Conservation (phyloP, 2,797 vertebrate species). For the Buceros bicornis region DNA sequence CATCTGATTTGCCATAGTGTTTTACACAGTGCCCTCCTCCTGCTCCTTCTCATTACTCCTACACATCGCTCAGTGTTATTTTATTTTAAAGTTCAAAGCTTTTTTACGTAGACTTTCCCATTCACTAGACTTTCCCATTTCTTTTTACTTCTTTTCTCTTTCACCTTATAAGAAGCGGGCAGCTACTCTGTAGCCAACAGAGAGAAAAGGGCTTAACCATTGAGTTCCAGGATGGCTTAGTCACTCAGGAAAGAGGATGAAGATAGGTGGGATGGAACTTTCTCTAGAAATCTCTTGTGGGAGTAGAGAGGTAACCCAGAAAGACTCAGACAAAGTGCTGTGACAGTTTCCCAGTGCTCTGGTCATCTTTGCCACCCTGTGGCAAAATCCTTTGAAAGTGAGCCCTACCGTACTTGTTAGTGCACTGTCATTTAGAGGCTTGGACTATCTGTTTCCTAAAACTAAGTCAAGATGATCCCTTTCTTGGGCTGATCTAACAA, state of each 20-base stretch:
- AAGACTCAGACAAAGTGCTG: neutral
- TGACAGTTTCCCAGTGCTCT: neutral
- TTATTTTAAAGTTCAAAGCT: neutral
- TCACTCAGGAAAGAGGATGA: neutral
- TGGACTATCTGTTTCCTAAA: neutral
- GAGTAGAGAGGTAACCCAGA: neutral
- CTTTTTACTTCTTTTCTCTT: neutral
- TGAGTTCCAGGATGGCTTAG: neutral
- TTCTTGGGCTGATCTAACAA: neutral
- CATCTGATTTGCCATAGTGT: neutral
- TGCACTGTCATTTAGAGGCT: neutral
- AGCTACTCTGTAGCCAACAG: neutral
- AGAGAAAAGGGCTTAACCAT: neutral
- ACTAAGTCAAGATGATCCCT: neutral
- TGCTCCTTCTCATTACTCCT: neutral
- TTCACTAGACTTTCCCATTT: neutral
- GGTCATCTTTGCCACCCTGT: neutral
- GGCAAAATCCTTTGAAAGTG: neutral
- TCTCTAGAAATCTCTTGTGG: neutral
- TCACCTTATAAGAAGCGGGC: neutral
- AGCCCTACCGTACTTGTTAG: neutral
- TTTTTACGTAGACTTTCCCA: neutral
- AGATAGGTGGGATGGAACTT: neutral
- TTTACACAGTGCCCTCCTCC: neutral
- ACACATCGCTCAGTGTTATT: neutral